phyloP scores from a whole-genome alignment of 2,888 invertebrate species.

The Eupeodes latifasciatus region DNA sequence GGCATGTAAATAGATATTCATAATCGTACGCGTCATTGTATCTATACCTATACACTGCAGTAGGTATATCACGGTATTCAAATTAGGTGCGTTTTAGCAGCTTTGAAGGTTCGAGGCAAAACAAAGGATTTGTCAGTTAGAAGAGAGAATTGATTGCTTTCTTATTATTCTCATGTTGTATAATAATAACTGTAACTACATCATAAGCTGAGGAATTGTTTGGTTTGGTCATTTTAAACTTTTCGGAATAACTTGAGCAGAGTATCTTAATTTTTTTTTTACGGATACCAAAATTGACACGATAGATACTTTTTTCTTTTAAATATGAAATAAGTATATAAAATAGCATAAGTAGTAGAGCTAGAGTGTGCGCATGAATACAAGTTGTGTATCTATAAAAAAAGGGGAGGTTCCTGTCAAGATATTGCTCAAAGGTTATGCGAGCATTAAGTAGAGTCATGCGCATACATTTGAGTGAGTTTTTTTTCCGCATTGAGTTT shows the following conservation, averaged over 20 bases:
- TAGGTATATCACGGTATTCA: background rate
- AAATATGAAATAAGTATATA: background rate
- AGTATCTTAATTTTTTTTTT: background rate
- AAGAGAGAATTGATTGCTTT: conserved; percentile 41
- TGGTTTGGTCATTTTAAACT: conserved; percentile 58
- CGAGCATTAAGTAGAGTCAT: background rate
- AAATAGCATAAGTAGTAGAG: background rate
- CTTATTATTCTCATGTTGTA: conserved; percentile 17
- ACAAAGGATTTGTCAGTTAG: conserved; percentile 17
- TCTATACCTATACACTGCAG: background rate
- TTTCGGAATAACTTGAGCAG: conserved; percentile 37
- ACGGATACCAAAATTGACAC: background rate
- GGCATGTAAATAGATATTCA: conserved; percentile 49
- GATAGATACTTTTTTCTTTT: conserved; percentile 4
- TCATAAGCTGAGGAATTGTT: conserved; percentile 49
- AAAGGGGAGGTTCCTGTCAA: background rate
- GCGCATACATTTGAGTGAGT: conserved; percentile 12
- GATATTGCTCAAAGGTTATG: background rate
- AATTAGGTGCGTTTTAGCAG: conserved; percentile 56
- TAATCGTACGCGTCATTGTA: conserved; percentile 50
- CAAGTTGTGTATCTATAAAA: conserved; percentile 5
- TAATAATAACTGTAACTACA: conserved; percentile 41
- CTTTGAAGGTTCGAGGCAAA: conserved; percentile 34
- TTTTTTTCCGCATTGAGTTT: background rate
- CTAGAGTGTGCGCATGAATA: conserved; percentile 18